phyloP scores from a whole-genome alignment of 2,113 vertebrate species.

The Pagrus major region DNA sequence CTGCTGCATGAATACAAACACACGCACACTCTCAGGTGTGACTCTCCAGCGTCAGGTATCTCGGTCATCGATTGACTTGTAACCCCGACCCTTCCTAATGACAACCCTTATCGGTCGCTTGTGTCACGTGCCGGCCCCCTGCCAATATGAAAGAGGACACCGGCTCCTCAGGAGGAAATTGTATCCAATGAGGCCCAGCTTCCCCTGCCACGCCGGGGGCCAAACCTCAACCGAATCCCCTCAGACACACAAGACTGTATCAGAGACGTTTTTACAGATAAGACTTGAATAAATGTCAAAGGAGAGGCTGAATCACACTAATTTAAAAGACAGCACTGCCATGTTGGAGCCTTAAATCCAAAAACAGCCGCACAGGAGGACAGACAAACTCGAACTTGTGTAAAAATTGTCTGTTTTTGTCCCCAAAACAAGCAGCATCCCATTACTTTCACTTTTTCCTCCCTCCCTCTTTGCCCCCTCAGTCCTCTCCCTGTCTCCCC shows the following conservation, averaged over 20 bases:
- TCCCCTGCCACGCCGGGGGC: slow-evolving; percentile 9
- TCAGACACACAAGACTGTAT: neutral
- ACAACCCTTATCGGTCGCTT: slow-evolving; percentile 6
- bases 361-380: neutral
- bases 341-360: neutral
- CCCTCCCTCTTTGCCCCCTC: slow-evolving; percentile 2
- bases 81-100: slow-evolving; percentile 15
- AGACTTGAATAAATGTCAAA: neutral
- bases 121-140: slow-evolving; percentile 30
- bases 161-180: slow-evolving; percentile 53
- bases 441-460: slow-evolving; percentile 27
- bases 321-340: slow-evolving; percentile 15
- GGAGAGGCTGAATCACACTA: neutral
- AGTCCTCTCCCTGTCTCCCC: slow-evolving; percentile 11
- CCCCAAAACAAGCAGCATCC: slow-evolving; percentile 67
- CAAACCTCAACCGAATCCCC: slow-evolving; percentile 16
- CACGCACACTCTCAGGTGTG: neutral
- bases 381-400: neutral
- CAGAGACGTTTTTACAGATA: neutral
- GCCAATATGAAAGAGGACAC: slow-evolving; percentile 67
- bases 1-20: neutral
- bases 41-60: slow-evolving; percentile 26
- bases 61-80: slow-evolving; percentile 26
- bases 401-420: slow-evolving; percentile 57
- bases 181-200: slow-evolving; percentile 54